phyloP scores from a whole-genome alignment of 2,888 invertebrate species.

The Spodoptera exigua region DNA sequence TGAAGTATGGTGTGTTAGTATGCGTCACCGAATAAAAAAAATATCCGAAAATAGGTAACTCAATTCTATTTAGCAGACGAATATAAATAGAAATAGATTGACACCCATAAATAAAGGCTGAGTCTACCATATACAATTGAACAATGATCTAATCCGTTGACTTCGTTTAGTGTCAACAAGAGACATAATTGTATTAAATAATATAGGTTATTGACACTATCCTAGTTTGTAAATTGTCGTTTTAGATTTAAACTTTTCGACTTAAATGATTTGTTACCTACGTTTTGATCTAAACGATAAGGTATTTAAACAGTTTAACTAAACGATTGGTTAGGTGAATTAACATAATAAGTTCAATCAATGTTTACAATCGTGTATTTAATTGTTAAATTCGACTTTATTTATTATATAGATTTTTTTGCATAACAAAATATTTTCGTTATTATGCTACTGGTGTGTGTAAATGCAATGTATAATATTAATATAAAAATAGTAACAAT shows the following conservation, averaged over 20 bases:
- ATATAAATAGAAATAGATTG: conserved; percentile 33
- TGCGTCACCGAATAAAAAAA: conserved; percentile 44
- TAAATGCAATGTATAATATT: too few species aligned
- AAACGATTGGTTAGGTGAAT: conserved; percentile 2
- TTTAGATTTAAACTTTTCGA: conserved; percentile 33
- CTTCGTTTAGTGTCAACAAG: conserved; percentile 41
- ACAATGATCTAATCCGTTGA: conserved; percentile 46
- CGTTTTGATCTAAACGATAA: conserved; percentile 24
- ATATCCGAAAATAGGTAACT: conserved; percentile 27
- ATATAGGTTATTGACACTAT: conserved; percentile 38
- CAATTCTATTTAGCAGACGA: conserved; percentile 21
- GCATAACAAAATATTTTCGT: too few species aligned
- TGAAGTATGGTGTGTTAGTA: conserved; percentile 1
- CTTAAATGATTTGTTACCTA: conserved; percentile 33
- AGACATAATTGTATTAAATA: conserved; percentile 21
- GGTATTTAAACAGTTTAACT: conserved; percentile 14
- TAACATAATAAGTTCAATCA: conserved; percentile 36
- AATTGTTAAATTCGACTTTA: too few species aligned
- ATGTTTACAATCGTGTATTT: neutral
- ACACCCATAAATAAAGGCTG: conserved; percentile 35
- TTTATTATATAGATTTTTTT: too few species aligned
- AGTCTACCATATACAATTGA: conserved; percentile 34
- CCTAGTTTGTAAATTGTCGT: conserved; percentile 16
- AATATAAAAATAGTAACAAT: too few species aligned
- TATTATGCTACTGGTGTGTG: too few species aligned